phyloP scores from a whole-genome alignment of 1,140 invertebrate species.

The Piezodorus guildinii region DNA sequence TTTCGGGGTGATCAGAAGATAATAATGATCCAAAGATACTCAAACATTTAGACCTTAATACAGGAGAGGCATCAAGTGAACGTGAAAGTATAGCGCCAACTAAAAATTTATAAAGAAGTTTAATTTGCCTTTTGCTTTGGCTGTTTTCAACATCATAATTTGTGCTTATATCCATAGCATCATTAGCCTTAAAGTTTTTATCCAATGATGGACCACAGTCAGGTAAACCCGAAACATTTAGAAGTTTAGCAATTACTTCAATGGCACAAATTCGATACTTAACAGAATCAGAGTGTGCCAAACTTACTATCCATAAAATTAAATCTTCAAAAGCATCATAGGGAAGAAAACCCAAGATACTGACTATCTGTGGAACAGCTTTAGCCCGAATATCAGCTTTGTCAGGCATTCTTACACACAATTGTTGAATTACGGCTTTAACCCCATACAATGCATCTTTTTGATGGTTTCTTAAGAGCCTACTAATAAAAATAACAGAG shows the following conservation, averaged over 20 bases:
- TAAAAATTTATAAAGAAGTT: conserved; percentile 35
- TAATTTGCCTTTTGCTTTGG: too few species aligned
- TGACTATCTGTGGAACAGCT: conserved; percentile 39
- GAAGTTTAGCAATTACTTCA: conserved; percentile 42
- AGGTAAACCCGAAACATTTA: conserved; percentile 31
- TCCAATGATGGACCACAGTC: too few species aligned
- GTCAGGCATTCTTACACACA: conserved; percentile 46
- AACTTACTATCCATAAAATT: conserved; percentile 40
- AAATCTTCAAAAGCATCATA: conserved; percentile 31
- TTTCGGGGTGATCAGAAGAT: conserved; percentile 32
- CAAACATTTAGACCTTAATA: conserved; percentile 46
- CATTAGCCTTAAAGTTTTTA: too few species aligned
- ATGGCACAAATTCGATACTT: conserved; percentile 42
- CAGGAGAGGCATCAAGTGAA: conserved; percentile 43
- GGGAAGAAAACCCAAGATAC: conserved; percentile 37
- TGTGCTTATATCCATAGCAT: too few species aligned
- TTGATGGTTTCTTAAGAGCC: conserved; percentile 35
- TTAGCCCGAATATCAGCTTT: conserved; percentile 43
- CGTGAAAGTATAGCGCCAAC: conserved; percentile 39
- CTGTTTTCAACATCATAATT: too few species aligned
- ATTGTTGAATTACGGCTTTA: conserved; percentile 42
- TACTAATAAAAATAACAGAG: conserved; percentile 40
- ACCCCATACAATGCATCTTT: conserved; percentile 34
- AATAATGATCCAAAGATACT: conserved; percentile 40
- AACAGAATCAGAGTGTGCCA: conserved; percentile 39